A percentile compares a stretch with the other conserved stretches of the same genome.
Conservation (phyloP, 1,140 invertebrate species). For the Riptortus pedestris region DNA sequence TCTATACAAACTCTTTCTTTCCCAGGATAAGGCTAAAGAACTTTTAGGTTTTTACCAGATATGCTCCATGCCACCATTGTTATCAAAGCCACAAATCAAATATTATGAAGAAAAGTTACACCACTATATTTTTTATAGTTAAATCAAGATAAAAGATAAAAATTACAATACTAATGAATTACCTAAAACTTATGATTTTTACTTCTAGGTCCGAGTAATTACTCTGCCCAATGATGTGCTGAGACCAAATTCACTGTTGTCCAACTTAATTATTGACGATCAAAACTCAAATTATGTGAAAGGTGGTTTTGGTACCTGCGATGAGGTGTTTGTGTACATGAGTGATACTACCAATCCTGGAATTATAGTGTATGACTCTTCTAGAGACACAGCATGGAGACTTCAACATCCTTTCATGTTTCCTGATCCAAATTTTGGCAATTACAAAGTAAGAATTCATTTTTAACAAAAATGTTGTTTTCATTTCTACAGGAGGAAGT, state of each 20-base stretch:
- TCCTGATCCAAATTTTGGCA: conserved; percentile 62
- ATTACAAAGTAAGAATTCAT: conserved; percentile 42
- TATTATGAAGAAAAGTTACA: too few species aligned
- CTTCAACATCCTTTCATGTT: conserved; percentile 66
- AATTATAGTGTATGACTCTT: conserved; percentile 60
- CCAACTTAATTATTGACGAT: conserved; percentile 67
- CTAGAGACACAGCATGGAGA: conserved; percentile 61
- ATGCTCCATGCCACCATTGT: too few species aligned
- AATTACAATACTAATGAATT: too few species aligned
- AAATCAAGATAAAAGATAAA: not conserved
- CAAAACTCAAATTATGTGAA: conserved; percentile 25
- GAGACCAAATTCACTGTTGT: conserved; percentile 56
- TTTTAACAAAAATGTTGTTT: conserved; percentile 8
- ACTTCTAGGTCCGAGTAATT: conserved; percentile 34
- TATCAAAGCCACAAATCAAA: too few species aligned
- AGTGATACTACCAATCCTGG: conserved; percentile 64
- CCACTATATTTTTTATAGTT: too few species aligned
- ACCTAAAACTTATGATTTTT: too few species aligned
- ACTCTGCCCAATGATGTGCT: conserved; percentile 52
- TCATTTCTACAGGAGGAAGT: too few species aligned
- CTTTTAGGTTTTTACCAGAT: too few species aligned
- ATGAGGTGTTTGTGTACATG: conserved; percentile 65
- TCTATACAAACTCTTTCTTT: too few species aligned
- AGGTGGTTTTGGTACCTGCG: conserved; percentile 44
- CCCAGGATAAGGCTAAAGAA: too few species aligned